A percentile compares a stretch with the other conserved stretches of the same genome.
These are phyloP conservation scores for Paramuricea clavata DNA, from an alignment of 92 coral and sea anemone genomes.

Conservation along the genomic window DNA sequence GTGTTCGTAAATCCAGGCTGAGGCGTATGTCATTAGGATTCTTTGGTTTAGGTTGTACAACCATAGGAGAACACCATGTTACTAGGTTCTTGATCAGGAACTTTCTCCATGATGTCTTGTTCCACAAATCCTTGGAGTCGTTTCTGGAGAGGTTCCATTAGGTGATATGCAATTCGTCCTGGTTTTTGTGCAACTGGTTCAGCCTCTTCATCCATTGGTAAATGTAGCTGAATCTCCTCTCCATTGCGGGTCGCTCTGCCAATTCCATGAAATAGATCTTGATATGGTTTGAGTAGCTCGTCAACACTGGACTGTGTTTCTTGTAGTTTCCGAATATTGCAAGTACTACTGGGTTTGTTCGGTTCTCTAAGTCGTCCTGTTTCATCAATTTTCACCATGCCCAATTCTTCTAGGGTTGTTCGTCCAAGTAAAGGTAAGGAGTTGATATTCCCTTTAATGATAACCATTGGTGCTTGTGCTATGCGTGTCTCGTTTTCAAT, in stretches of 20 bases:
- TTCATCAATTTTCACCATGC: constrained; percentile 64
- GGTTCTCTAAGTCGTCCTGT: constrained; percentile 45
- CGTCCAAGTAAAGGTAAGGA: constrained; percentile 62
- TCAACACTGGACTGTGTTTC: background rate
- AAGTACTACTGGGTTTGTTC: background rate
- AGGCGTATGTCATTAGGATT: constrained; percentile 50
- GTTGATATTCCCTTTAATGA: constrained; percentile 65
- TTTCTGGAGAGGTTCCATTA: constrained; percentile 65
- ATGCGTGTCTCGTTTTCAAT: constrained; percentile 52
- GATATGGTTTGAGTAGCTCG: background rate
- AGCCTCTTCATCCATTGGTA: constrained; percentile 59
- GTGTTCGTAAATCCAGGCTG: constrained; percentile 43
- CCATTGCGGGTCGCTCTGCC: constrained; percentile 55
- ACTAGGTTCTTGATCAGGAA: constrained; percentile 47
- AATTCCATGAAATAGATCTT: constrained; percentile 14
- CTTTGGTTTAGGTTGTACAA: constrained; percentile 59
- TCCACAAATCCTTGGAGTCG: constrained; percentile 52
- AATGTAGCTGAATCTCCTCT: constrained; percentile 58
- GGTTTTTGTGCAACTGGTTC: constrained; percentile 64
- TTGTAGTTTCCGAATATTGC: background rate
- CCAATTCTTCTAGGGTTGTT: constrained; percentile 57
- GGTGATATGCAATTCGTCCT: constrained; percentile 63
- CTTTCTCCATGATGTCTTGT: constrained; percentile 40
- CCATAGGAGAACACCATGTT: constrained; percentile 52
- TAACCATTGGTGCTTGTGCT: constrained; percentile 40